A percentile compares a stretch with the other conserved stretches of the same genome.
These are phyloP conservation scores for Brachionus rotundiformis DNA, from an alignment of 1,140 invertebrate genomes.

Conservation along the genomic window DNA sequence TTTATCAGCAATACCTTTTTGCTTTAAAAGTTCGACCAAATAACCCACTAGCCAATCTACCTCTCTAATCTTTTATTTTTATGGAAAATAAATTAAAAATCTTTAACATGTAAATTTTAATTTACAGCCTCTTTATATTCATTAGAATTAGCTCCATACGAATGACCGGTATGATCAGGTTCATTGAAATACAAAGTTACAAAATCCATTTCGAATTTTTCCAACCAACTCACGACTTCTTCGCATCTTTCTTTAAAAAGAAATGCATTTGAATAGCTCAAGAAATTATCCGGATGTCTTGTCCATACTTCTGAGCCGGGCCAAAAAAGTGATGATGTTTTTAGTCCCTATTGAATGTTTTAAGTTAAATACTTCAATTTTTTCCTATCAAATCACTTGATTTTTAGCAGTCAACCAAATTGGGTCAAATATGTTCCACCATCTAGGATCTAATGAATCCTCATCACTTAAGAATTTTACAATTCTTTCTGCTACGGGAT, in stretches of 20 bases:
- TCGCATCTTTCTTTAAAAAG: background rate
- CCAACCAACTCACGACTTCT: background rate
- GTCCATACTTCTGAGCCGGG: background rate
- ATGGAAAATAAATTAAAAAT: too few relatives aligned
- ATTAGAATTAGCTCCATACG: background rate
- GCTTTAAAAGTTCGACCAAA: too few relatives aligned
- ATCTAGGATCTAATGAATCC: background rate
- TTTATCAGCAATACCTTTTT: too few relatives aligned
- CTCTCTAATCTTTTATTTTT: too few relatives aligned
- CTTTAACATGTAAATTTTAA: too few relatives aligned
- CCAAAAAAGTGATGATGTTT: constrained; percentile 5
- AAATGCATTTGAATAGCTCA: background rate
- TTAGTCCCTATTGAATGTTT: background rate
- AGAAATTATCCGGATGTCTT: too few relatives aligned
- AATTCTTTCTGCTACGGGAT: constrained; percentile 65
- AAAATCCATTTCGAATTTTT: background rate
- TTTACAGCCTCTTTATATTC: too few relatives aligned
- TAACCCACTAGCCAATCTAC: too few relatives aligned
- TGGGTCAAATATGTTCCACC: background rate
- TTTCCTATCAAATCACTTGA: too few relatives aligned
- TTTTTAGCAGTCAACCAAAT: too few relatives aligned
- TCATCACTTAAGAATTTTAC: background rate
- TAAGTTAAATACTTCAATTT: too few relatives aligned
- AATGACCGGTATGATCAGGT: background rate
- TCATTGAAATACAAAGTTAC: constrained; percentile 1